Conservation (phyloP, 2,797 vertebrate species). For the Cryptoblepharus egeriae region DNA sequence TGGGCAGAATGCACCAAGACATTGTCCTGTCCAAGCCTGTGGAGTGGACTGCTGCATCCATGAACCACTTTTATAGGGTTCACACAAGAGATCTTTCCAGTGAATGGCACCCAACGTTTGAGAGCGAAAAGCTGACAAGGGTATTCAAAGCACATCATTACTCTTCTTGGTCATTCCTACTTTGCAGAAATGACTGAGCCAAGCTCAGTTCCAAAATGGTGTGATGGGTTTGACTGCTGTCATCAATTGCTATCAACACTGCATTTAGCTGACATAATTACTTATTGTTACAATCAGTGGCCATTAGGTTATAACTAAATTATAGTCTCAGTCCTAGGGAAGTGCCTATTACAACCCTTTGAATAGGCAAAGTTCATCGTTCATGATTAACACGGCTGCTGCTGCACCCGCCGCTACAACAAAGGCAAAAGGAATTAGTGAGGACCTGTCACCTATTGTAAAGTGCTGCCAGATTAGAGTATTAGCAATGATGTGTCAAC, state of each 20-base stretch:
- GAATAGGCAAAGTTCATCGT: constrained; percentile 77
- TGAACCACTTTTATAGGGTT: neutral
- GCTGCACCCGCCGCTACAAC: constrained; percentile 55
- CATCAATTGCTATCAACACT: constrained; percentile 73
- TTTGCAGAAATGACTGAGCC: constrained; percentile 67
- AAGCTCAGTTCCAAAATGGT: constrained; percentile 69
- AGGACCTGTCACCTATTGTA: constrained; percentile 72
- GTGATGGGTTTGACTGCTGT: constrained; percentile 65
- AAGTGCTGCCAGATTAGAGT: constrained; percentile 69
- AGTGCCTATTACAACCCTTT: constrained; percentile 75
- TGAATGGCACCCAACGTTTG: neutral
- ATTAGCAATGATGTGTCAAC: constrained; percentile 65
- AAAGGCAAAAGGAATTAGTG: constrained; percentile 73
- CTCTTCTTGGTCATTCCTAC: constrained; percentile 43
- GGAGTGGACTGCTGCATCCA: neutral
- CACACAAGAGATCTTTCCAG: neutral
- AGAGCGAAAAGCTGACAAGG: neutral
- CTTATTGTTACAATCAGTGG: constrained; percentile 76
- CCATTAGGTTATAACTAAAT: constrained; percentile 76
- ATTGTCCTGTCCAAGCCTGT: neutral
- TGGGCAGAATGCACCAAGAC: neutral
- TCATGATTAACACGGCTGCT: constrained; percentile 74
- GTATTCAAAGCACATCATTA: constrained; percentile 38
- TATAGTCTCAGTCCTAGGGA: constrained; percentile 77
- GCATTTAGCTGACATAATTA: constrained; percentile 78